These are phyloP conservation scores for Tetramorium parvispinum DNA, from an alignment of 1,140 invertebrate genomes.

Conservation along the genomic window DNA sequence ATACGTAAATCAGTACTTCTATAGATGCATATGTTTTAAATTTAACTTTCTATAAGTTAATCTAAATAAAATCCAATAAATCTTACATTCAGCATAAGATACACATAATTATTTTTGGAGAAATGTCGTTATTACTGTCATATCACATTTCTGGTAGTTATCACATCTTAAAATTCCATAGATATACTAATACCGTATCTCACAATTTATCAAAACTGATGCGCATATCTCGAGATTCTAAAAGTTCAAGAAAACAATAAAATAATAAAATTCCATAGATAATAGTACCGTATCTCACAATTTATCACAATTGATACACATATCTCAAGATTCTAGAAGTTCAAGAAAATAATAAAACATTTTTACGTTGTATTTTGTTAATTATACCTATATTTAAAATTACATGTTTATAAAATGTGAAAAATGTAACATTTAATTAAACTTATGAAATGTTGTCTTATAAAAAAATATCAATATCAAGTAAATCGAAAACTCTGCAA, in stretches of 20 bases:
- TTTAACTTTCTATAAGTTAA: background rate
- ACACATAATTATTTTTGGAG: background rate
- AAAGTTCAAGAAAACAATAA: background rate
- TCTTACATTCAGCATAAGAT: background rate
- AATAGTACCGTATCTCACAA: background rate
- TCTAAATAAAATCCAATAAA: background rate
- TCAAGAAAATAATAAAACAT: background rate
- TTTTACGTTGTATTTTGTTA: background rate
- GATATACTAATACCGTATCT: background rate
- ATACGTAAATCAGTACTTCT: background rate
- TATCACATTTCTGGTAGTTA: background rate
- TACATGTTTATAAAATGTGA: background rate
- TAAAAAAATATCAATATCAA: background rate
- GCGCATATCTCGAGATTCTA: background rate
- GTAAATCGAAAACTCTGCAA: background rate
- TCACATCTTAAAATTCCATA: background rate
- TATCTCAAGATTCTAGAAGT: background rate
- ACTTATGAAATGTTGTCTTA: too few relatives aligned
- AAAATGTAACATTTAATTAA: background rate
- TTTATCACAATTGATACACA: background rate
- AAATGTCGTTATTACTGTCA: too few relatives aligned
- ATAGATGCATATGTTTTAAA: background rate
- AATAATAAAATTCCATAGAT: background rate
- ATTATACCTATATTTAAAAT: background rate
- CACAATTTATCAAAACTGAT: background rate